Conservation (phyloP, 2,888 invertebrate genomes). For the Plebejus anna region DNA sequence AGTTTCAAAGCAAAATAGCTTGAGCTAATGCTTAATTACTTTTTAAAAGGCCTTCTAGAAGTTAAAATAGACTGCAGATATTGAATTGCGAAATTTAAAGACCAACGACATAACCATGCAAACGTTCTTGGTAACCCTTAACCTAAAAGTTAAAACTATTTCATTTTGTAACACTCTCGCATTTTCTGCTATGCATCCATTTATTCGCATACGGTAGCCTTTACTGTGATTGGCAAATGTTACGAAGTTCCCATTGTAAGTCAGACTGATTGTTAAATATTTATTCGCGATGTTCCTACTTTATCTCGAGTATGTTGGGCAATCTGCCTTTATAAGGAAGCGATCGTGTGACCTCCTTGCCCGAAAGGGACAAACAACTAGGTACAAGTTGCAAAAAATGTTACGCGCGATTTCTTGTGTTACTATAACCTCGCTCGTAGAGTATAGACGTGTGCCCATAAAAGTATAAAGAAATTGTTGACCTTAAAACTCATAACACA, state of each 20-base stretch:
- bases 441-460: not conserved
- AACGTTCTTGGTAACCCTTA: not conserved
- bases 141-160: not conserved
- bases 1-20: no score
- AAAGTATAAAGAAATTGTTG: not conserved
- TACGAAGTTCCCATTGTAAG: constrained; percentile 10
- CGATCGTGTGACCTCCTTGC: constrained; percentile 18
- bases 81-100: not conserved
- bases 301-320: constrained; percentile 17
- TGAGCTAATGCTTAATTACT: not conserved
- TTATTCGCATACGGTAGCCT: not conserved
- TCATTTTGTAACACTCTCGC: not conserved
- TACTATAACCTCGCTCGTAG: not conserved
- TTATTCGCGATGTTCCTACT: constrained; percentile 22
- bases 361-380: constrained; percentile 20
- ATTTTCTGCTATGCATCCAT: not conserved
- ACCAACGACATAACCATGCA: not conserved
- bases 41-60: not conserved
- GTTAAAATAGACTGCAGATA: not conserved
- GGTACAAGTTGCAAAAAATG: constrained; percentile 23
- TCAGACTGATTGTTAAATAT: constrained; percentile 18
- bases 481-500: not conserved
- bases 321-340: constrained; percentile 20
- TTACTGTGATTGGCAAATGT: not conserved
- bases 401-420: constrained; percentile 13